Evolutionary conservation across 2,113 vertebrate species (phyloP).

Genomic region (Raphicerus campestris): DNA sequence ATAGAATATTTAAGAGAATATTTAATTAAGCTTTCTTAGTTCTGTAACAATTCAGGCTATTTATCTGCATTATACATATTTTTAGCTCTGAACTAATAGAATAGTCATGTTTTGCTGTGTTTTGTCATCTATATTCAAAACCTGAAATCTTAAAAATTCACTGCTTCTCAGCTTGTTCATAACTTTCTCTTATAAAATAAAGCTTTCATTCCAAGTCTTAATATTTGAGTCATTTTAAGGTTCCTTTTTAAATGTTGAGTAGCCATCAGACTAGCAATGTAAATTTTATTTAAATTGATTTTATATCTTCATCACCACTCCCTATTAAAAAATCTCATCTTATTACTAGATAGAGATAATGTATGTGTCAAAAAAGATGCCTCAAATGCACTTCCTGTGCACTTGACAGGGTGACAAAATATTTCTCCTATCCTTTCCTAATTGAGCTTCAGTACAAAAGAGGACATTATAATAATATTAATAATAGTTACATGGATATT

Average conservation of each 20-base stretch:
- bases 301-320: conserved; percentile 75
- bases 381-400: conserved; percentile 88
- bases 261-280: conserved; percentile 33
- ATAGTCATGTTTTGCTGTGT: not conserved
- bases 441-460: conserved; percentile 88
- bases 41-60: conserved; percentile 13
- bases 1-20: conserved; percentile 37
- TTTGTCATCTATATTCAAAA: not conserved
- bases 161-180: conserved; percentile 2
- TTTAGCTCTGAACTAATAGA: not conserved
- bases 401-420: conserved; percentile 98
- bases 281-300: conserved; percentile 75
- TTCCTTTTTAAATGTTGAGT: conserved; percentile 45
- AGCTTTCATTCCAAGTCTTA: conserved; percentile 42
- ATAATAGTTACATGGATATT: conserved; percentile 94
- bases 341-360: conserved; percentile 84
- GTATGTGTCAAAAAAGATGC: conserved; percentile 87
- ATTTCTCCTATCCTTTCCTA: conserved; percentile 94
- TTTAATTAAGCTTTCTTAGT: conserved; percentile 44
- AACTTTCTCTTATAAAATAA: conserved; percentile 48
- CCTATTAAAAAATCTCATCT: conserved; percentile 78
- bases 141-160: conserved; percentile 30
- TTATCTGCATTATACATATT: not conserved
- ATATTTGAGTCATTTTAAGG: conserved; percentile 35
- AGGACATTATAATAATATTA: conserved; percentile 92